Evolutionary conservation across 1,140 invertebrate genomes (phyloP).

Genomic region (Matsumurasca onukii): DNA sequence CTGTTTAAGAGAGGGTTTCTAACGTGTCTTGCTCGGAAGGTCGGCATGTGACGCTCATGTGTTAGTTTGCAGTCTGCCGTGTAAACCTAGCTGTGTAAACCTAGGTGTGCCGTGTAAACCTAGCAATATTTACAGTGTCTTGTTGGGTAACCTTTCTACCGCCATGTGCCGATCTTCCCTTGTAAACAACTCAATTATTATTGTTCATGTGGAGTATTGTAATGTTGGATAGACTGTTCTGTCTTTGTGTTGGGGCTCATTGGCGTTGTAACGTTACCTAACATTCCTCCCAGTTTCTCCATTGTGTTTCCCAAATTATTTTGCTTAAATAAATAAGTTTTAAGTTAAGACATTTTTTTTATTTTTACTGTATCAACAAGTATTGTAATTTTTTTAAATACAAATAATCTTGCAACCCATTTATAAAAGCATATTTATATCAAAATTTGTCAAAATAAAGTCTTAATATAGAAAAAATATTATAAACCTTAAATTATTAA

Average conservation of each 20-base stretch:
- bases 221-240: slow-evolving; percentile 8
- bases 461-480: too few species aligned
- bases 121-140: slow-evolving; percentile 35
- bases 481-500: too few species aligned
- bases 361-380: too few species aligned
- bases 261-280: slow-evolving; percentile 4
- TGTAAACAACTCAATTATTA: slow-evolving; percentile 26
- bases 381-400: too few species aligned
- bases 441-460: too few species aligned
- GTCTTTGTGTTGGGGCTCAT: background rate
- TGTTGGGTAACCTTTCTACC: slow-evolving; percentile 18
- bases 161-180: slow-evolving; percentile 24
- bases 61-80: too few species aligned
- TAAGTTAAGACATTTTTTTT: too few species aligned
- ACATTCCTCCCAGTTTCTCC: background rate
- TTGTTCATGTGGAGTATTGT: slow-evolving; percentile 28
- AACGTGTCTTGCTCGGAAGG: slow-evolving; percentile 14
- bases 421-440: too few species aligned
- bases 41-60: slow-evolving; percentile 11
- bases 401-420: too few species aligned
- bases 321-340: too few species aligned
- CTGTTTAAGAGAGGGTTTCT: slow-evolving; percentile 29
- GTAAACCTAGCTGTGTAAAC: too few species aligned
- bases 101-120: slow-evolving; percentile 8
- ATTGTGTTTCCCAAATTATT: too few species aligned